Evolutionary conservation across 2,797 vertebrate species (phyloP), one percentile per base, ranked within the genome.

Genomic region (Pempheris klunzingeri): DNA sequence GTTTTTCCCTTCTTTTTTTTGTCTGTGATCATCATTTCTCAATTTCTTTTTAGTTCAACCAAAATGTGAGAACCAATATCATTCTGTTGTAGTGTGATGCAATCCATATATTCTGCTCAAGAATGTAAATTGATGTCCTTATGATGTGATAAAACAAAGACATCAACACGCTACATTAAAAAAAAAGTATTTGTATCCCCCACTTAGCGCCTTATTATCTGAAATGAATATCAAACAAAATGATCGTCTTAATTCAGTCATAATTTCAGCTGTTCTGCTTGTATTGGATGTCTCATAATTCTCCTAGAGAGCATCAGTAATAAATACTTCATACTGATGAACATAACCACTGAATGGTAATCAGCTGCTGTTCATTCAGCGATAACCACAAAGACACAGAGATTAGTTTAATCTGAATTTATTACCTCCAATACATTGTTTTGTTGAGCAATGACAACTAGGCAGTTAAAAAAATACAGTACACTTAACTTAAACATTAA

Each of bases 391-490:
- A 50, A 83, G 36, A 67, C 49, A 71, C 67, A 58, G 39, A 39
- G 13, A 49, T 65, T 36, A 81, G 87, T 93, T 92, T 88, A 91
- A 91, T 81, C 77, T 62, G 85, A 93, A 87, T 96, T 95, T 95
- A 94, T 95, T 94, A 90, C 82, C 87, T 94, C 88, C 90, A 89
- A 88, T 93, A 93, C 88, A 91, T 86, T 80, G 79, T 93, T 92
- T 88, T 84, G 74, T 93, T 83, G 87, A 94, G 92, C 91, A 92
- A 91, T 91, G 89, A 92, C 91, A 87, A 88, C 93, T 92, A 95
- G 88, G 88, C 91, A 93, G 90, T 95, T 93, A 94, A 93, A 94
- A 94, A 94, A 95, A 92, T 88, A 94, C 91, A 94, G 91, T 91
- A 91, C 88, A 92, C 88, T 93, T 94, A 94, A 94, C 88, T 93